Evolutionary conservation across 2,888 invertebrate genomes (phyloP).

Genomic region (Oxystoma pomonae): DNA sequence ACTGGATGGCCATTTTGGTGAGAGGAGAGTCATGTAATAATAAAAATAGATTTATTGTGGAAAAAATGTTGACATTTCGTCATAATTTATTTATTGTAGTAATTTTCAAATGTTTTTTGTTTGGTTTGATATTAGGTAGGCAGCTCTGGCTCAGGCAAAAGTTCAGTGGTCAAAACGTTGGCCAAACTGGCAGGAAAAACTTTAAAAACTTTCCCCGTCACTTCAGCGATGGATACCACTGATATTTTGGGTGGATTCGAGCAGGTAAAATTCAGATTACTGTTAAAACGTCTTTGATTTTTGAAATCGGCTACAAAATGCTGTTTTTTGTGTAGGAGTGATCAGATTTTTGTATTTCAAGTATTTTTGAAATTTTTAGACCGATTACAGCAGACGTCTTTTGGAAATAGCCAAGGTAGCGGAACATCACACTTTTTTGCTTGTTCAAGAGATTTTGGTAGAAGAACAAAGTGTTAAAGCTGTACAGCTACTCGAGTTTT

Average conservation of each 20-base stretch:
- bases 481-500: slow-evolving; percentile 37
- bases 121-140: slow-evolving; percentile 57
- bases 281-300: too few species aligned
- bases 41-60: too few species aligned
- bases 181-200: slow-evolving; percentile 71
- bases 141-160: slow-evolving; percentile 74
- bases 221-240: slow-evolving; percentile 90
- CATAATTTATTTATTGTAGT: too few species aligned
- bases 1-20: slow-evolving; percentile 89
- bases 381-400: slow-evolving; percentile 68
- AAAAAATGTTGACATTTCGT: too few species aligned
- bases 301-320: too few species aligned
- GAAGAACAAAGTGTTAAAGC: slow-evolving; percentile 32
- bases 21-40: slow-evolving; percentile 41
- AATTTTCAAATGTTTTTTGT: too few species aligned
- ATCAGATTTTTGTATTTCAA: too few species aligned
- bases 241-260: slow-evolving; percentile 97
- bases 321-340: too few species aligned
- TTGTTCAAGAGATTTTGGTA: slow-evolving; percentile 48
- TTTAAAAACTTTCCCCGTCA: slow-evolving; percentile 74
- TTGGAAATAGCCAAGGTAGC: slow-evolving; percentile 62
- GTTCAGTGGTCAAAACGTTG: slow-evolving; percentile 68
- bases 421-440: slow-evolving; percentile 53
- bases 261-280: slow-evolving; percentile 72
- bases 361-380: too few species aligned